Evolutionary conservation across 2,888 invertebrate species (phyloP).

Genomic region (Sussaba pulchella): DNA sequence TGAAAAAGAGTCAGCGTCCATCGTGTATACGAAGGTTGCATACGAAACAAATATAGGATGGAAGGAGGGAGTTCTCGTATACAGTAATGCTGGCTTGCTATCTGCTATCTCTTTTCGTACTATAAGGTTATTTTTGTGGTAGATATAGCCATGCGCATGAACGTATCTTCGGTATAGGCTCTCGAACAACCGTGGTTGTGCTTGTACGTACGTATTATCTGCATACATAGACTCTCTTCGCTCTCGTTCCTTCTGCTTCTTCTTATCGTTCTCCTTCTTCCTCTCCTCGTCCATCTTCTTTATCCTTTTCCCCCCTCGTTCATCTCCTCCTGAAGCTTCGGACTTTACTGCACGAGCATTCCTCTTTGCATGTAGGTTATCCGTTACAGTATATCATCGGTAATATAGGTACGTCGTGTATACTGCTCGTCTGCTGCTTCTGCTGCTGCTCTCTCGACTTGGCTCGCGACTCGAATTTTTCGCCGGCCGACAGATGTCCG

Average conservation of each 20-base stretch:
- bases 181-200: slow-evolving; percentile 29
- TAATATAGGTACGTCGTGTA: slow-evolving; percentile 35
- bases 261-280: too few relatives aligned
- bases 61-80: slow-evolving; percentile 25
- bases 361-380: slow-evolving; percentile 79
- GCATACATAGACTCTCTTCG: slow-evolving; percentile 21
- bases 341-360: slow-evolving; percentile 41
- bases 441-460: slow-evolving; percentile 12
- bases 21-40: slow-evolving; percentile 78
- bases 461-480: slow-evolving; percentile 33
- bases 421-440: background rate
- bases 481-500: slow-evolving; percentile 76
- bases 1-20: slow-evolving; percentile 52
- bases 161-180: slow-evolving; percentile 28
- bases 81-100: slow-evolving; percentile 4
- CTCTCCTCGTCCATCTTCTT: too few relatives aligned
- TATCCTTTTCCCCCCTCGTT: background rate
- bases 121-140: slow-evolving; percentile 24
- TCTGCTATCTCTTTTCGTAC: slow-evolving; percentile 27
- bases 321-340: background rate
- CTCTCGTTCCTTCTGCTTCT: slow-evolving; percentile 41
- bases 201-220: slow-evolving; percentile 49
- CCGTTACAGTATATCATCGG: slow-evolving; percentile 79
- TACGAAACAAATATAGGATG: slow-evolving; percentile 75
- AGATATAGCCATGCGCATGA: slow-evolving; percentile 13